Evolutionary conservation across 2,113 vertebrate species (phyloP).

Genomic region (Platichthys flesus): DNA sequence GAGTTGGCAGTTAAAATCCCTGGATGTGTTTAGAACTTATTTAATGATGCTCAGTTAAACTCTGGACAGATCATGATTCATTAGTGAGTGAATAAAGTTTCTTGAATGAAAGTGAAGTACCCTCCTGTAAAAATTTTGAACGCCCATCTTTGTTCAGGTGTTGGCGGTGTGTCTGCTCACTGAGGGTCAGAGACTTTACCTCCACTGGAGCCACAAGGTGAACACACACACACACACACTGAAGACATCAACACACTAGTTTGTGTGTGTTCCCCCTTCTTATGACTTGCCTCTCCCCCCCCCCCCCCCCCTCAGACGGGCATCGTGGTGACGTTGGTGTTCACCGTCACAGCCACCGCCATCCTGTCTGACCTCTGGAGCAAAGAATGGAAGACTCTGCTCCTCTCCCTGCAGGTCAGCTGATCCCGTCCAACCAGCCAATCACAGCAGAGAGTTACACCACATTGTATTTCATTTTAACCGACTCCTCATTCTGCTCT

Average conservation of each 20-base stretch:
- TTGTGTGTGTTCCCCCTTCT: fast-evolving
- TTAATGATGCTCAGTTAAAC: too few relatives aligned
- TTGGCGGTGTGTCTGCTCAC: constrained; percentile 88
- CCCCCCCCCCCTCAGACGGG: constrained; percentile 75
- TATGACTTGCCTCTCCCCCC: not conserved
- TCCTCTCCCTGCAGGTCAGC: constrained; percentile 87
- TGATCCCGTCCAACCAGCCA: not conserved
- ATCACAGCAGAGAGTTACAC: not conserved
- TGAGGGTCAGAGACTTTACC: constrained; percentile 88
- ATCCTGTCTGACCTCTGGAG: constrained; percentile 84
- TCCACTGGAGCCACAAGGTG: constrained; percentile 94
- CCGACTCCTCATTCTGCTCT: not conserved
- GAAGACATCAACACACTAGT: not conserved
- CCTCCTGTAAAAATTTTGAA: not conserved
- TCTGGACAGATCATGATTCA: too few relatives aligned
- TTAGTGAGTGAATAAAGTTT: too few relatives aligned
- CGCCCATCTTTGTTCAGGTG: constrained; percentile 76
- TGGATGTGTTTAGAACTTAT: too few relatives aligned
- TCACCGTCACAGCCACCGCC: constrained; percentile 79
- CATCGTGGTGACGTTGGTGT: constrained; percentile 80
- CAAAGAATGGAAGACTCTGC: constrained; percentile 86
- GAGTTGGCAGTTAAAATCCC: not conserved
- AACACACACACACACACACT: not conserved
- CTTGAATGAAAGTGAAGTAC: too few relatives aligned
- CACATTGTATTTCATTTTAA: too few relatives aligned